Evolutionary conservation across 1,140 invertebrate species (phyloP), one percentile per base, ranked within the genome.

Genomic region (Scaptodrosophila lebanonensis): DNA sequence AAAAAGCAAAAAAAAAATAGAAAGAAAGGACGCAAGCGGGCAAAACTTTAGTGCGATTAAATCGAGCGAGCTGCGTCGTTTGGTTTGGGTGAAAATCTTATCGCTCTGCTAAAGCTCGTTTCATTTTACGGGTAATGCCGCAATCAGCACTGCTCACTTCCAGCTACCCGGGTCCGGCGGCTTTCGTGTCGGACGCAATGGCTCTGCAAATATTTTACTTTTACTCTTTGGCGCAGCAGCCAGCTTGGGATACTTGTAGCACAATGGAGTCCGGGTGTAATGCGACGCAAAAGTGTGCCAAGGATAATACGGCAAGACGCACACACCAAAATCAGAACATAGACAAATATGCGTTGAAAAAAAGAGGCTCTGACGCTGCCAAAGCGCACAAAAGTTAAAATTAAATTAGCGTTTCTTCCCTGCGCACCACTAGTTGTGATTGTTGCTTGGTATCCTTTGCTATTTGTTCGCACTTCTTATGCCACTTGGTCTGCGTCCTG

Each of bases 91-190:
- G 5, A 29, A 29, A 29, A 5, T 29, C 27, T 29, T 29, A 29
- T 29, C 27, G 5, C 3, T 35, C 9, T 3, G 32, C 3, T 11
- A 35, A n/a, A 35, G 13, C 32, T 35, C 32, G 32, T 35, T 35
- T 35, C 4, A 11, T 35, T 35, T 35, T 35, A 35, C n/a, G n/a
- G n/a, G n/a, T n/a, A n/a, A 13, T 35, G 32, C 32, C 32, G 32
- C 32, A 35, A 35, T 35, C 32, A 35, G 32, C 32, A 13, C 32
- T 35, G 32, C n/a, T 35, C 32, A 35, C n/a, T 35, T 35, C 3
- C 32, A n/a, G n/a, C n/a, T n/a, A n/a, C n/a, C n/a, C n/a, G n/a
- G n/a, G n/a, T n/a, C n/a, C n/a, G n/a, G n/a, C n/a, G n/a, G n/a
- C n/a, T n/a, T n/a, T n/a, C n/a, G n/a, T n/a, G n/a, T n/a, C n/a